Conservation (phyloP, 2,888 invertebrate genomes). For the Nasonia oneida region DNA sequence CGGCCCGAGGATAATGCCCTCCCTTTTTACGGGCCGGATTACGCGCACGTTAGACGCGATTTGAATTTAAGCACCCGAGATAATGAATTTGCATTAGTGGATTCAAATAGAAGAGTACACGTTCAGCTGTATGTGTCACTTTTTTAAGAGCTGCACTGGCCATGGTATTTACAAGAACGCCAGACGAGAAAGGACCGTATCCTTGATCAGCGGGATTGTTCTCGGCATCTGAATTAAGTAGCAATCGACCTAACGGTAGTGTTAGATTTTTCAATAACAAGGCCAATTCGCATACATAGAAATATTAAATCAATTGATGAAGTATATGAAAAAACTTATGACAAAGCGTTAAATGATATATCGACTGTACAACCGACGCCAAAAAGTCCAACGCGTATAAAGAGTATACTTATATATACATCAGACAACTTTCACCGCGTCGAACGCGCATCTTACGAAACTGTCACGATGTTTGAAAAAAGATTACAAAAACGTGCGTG, state of each 20-base stretch:
- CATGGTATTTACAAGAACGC: not conserved
- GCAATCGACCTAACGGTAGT: not conserved
- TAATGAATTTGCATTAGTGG: conserved; percentile 43
- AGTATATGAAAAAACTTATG: too few relatives aligned
- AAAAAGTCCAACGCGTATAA: not conserved
- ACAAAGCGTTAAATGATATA: not conserved
- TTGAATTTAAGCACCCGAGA: conserved; percentile 31
- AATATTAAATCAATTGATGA: not conserved
- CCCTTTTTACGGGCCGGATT: conserved; percentile 42
- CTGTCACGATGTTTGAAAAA: not conserved
- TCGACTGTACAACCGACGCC: not conserved
- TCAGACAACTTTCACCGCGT: not conserved
- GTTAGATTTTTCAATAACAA: not conserved
- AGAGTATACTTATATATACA: not conserved
- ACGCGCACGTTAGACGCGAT: conserved; percentile 18
- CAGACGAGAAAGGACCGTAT: not conserved
- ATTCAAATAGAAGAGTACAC: not conserved
- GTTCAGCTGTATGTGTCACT: not conserved
- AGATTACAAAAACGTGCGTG: not conserved
- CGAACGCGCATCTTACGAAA: not conserved
- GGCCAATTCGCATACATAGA: not conserved
- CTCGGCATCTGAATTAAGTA: not conserved
- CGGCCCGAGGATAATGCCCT: conserved; percentile 51
- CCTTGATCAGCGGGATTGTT: not conserved
- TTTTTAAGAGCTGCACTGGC: not conserved